phyloP scores from a whole-genome alignment of 2,113 vertebrate species.

The Perca schrenkii region DNA sequence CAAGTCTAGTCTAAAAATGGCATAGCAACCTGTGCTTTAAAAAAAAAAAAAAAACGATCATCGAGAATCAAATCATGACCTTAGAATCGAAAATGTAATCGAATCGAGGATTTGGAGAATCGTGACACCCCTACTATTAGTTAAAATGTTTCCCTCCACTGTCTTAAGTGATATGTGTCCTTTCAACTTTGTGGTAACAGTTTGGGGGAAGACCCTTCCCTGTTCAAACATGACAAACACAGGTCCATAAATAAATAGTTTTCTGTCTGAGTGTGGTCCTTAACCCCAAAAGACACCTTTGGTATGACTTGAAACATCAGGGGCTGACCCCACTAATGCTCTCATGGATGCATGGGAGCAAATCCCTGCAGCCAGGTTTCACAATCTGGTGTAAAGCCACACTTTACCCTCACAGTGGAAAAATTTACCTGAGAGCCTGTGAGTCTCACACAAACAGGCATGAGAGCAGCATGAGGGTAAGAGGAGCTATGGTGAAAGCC shows the following conservation, averaged over 20 bases:
- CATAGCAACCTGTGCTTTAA: too few relatives aligned
- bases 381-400: too few relatives aligned
- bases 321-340: too few relatives aligned
- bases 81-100: too few relatives aligned
- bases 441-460: constrained; percentile 20
- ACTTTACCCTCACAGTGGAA: constrained; percentile 50
- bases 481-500: constrained; percentile 27
- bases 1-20: too few relatives aligned
- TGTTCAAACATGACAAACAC: neutral
- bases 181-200: neutral
- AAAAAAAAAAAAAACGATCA: too few relatives aligned
- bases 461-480: constrained; percentile 20
- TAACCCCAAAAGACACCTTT: constrained; percentile 2
- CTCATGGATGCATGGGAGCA: too few relatives aligned
- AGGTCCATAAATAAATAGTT: neutral
- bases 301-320: neutral
- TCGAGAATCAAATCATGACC: too few relatives aligned
- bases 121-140: too few relatives aligned
- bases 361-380: too few relatives aligned
- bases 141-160: too few relatives aligned
- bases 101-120: too few relatives aligned
- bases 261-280: neutral
- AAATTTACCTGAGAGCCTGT: constrained; percentile 31
- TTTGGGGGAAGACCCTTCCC: neutral
- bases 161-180: neutral